Conservation (phyloP, 2,113 vertebrate species). For the Notarius quadriscutis region DNA sequence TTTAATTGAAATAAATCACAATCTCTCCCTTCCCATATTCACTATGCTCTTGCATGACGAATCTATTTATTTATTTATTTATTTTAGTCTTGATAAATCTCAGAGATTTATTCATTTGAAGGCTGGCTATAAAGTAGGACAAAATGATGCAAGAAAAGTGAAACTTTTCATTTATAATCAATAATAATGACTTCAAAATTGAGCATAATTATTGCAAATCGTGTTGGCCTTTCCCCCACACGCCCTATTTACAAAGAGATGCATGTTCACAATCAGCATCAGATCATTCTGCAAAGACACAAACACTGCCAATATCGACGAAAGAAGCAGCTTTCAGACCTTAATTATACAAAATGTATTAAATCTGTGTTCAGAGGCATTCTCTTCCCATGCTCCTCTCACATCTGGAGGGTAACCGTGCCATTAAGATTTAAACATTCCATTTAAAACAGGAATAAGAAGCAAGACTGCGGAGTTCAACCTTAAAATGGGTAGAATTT, state of each 20-base stretch:
- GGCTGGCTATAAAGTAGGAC: neutral
- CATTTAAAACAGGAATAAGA: neutral
- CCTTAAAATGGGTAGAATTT: neutral
- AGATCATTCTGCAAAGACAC: neutral
- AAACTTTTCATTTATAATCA: neutral
- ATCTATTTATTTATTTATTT: neutral
- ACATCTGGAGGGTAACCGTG: neutral
- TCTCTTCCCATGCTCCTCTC: neutral
- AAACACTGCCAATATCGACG: neutral
- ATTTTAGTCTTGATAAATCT: neutral
- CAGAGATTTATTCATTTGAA: neutral
- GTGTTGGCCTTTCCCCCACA: neutral
- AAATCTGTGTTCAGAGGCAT: neutral
- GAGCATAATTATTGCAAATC: neutral
- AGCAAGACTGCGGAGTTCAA: neutral
- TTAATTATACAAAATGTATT: neutral
- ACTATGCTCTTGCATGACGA: neutral
- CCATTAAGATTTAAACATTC: neutral
- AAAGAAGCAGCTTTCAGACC: neutral
- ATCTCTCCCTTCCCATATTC: neutral
- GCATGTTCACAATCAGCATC: neutral
- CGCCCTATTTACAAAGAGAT: neutral
- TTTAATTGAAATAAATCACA: conserved; percentile 2
- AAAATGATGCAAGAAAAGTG: neutral
- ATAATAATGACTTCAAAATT: neutral